These are phyloP conservation scores for Dasyprocta punctata DNA, from an alignment of 2,113 vertebrate species.

Conservation along the genomic window DNA sequence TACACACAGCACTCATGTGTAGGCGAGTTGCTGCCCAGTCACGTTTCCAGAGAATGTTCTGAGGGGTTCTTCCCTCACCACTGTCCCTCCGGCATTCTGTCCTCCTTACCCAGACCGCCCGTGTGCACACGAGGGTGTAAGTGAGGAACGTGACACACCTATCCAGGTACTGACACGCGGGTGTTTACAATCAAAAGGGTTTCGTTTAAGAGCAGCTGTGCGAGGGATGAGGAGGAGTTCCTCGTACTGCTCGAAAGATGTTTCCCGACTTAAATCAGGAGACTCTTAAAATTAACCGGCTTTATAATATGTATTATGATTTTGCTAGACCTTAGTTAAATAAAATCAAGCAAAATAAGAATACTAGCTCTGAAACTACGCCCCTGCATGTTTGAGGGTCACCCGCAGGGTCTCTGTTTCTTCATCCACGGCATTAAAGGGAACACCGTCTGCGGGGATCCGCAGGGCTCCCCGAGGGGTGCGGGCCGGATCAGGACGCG, in stretches of 20 bases:
- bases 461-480: background rate
- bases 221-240: background rate
- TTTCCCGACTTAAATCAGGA: background rate
- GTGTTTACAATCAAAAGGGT: background rate
- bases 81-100: background rate
- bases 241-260: background rate
- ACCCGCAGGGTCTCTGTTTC: background rate
- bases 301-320: background rate
- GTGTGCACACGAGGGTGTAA: too few species aligned
- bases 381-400: background rate
- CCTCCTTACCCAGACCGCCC: background rate
- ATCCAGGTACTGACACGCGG: background rate
- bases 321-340: background rate
- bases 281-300: background rate
- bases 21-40: background rate
- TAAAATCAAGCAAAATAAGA: background rate
- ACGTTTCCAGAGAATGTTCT: background rate
- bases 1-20: accelerated
- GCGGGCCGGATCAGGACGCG: background rate
- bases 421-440: background rate
- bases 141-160: background rate
- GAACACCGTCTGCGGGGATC: background rate
- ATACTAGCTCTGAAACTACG: background rate
- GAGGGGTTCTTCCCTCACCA: background rate
- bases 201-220: background rate